phyloP scores from a whole-genome alignment of 2,797 vertebrate species.

The Tiaroga cobitis region DNA sequence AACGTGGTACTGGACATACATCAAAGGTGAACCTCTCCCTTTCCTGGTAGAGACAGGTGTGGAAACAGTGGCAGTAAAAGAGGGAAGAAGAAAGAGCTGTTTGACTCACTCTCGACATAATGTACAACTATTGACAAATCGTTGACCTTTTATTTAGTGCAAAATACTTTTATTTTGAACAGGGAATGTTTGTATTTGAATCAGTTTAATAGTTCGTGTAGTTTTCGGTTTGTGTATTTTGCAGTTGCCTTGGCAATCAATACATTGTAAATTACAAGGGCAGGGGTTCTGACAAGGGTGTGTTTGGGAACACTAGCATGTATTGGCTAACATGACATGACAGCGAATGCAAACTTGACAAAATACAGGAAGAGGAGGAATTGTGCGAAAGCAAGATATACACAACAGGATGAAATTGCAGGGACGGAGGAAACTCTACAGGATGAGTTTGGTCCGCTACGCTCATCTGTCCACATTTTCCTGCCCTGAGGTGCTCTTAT shows the following conservation, averaged over 20 bases:
- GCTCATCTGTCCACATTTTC: slow-evolving; percentile 41
- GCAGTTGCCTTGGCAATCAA: background rate
- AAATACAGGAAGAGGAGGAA: slow-evolving; percentile 52
- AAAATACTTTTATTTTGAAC: background rate
- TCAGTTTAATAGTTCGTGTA: background rate
- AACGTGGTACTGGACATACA: slow-evolving; percentile 32
- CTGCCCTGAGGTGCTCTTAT: slow-evolving; percentile 34
- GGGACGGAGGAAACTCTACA: slow-evolving; percentile 51
- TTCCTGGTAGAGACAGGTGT: slow-evolving; percentile 11
- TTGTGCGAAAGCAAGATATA: slow-evolving; percentile 49
- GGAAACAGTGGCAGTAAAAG: background rate
- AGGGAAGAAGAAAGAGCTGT: background rate
- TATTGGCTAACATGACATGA: slow-evolving; percentile 10
- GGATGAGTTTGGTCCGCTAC: slow-evolving; percentile 39
- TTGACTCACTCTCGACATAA: background rate
- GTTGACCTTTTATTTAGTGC: background rate
- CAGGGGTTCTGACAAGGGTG: slow-evolving; percentile 22
- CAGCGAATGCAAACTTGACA: slow-evolving; percentile 33
- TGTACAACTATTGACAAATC: slow-evolving; percentile 1
- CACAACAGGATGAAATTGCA: slow-evolving; percentile 57
- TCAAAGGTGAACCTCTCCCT: slow-evolving; percentile 42
- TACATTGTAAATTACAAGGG: slow-evolving; percentile 4
- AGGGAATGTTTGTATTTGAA: background rate
- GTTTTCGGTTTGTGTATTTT: background rate
- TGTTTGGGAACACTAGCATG: slow-evolving; percentile 11